phyloP scores from a whole-genome alignment of 2,797 vertebrate species.

The Aeoliscus strigatus region DNA sequence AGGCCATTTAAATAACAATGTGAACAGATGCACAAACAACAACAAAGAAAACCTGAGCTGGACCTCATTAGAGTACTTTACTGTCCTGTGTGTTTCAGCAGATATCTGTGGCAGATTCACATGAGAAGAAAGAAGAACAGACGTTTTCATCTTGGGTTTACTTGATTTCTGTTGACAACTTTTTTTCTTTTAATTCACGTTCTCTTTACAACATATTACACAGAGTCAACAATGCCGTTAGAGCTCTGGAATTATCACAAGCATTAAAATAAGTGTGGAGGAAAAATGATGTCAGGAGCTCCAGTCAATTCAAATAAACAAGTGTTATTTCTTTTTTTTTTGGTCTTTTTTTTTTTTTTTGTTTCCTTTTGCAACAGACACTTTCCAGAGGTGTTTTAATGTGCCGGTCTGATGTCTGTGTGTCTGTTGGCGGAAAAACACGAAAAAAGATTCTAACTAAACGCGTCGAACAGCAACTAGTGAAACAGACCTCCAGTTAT shows the following conservation, averaged over 20 bases:
- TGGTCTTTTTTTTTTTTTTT: no score
- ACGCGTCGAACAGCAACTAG: slow-evolving; percentile 65
- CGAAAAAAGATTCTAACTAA: slow-evolving; percentile 47
- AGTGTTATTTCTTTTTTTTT: no score
- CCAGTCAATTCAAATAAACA: slow-evolving; percentile 56
- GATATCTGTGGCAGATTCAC: slow-evolving; percentile 7
- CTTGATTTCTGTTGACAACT: slow-evolving; percentile 58
- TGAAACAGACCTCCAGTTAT: slow-evolving; percentile 52
- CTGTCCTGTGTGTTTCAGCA: not conserved
- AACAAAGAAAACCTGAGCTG: no score
- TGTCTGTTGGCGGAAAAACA: slow-evolving; percentile 55
- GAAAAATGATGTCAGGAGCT: slow-evolving; percentile 60
- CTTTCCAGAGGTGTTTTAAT: slow-evolving; percentile 58
- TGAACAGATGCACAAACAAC: no score
- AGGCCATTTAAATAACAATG: no score
- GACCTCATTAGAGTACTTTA: no score
- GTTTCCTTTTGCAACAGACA: slow-evolving; percentile 43
- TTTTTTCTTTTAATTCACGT: slow-evolving; percentile 67
- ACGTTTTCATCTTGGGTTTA: slow-evolving; percentile 58
- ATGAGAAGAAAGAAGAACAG: slow-evolving; percentile 21
- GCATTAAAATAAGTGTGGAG: slow-evolving; percentile 63
- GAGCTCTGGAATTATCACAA: slow-evolving; percentile 53
- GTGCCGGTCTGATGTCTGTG: slow-evolving; percentile 66
- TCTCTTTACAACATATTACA: slow-evolving; percentile 76
- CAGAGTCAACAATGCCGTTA: slow-evolving; percentile 60